Percentiles rank a stretch among this genome's conserved stretches.
These are phyloP conservation scores for Danaus plexippus DNA, from an alignment of 1,140 invertebrate genomes.

Conservation along the genomic window DNA sequence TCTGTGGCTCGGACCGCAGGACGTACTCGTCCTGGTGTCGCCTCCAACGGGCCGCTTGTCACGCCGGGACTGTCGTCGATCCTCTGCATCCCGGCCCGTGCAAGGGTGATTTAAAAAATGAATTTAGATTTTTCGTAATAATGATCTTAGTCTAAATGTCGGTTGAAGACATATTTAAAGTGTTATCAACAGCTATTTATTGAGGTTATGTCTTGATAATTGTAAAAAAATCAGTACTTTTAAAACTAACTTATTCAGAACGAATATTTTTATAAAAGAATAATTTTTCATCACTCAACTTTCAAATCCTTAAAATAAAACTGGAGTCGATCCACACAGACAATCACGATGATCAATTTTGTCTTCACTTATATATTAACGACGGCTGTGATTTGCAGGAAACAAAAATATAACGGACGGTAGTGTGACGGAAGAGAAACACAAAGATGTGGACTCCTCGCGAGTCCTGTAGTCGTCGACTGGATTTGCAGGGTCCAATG, in stretches of 20 bases:
- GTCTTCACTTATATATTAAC: no score
- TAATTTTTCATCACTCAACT: slow-evolving; percentile 8
- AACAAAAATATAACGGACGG: slow-evolving; percentile 60
- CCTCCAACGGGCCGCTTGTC: slow-evolving; percentile 87
- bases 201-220: no score
- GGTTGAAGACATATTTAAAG: no score
- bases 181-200: no score
- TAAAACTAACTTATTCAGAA: neutral
- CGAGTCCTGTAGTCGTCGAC: slow-evolving; percentile 48
- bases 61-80: slow-evolving; percentile 84
- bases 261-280: neutral
- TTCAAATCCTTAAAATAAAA: no score
- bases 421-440: slow-evolving; percentile 48
- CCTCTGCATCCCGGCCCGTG: slow-evolving; percentile 82
- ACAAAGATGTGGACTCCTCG: slow-evolving; percentile 33
- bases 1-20: slow-evolving; percentile 88
- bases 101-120: slow-evolving; percentile 34
- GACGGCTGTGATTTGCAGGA: slow-evolving; percentile 29
- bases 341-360: no score
- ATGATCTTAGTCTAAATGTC: no score
- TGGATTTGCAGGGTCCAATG: slow-evolving; percentile 13
- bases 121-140: no score
- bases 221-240: no score
- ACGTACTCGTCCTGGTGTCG: slow-evolving; percentile 92
- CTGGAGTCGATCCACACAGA: no score